phyloP scores from a whole-genome alignment of 2,113 vertebrate species.

The pig (Sus scrofa) region T2T-Sscrofa CM000824.6:213628501-213629000 shows the following conservation, averaged over 20 bases:
- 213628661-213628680: slow-evolving; percentile 49
- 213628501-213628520: slow-evolving; percentile 63
- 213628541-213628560: slow-evolving; percentile 59
- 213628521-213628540: slow-evolving; percentile 65
- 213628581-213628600: slow-evolving; percentile 12
- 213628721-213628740: slow-evolving; percentile 12
- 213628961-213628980: neutral
- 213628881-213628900: neutral
- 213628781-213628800: neutral
- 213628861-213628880: neutral
- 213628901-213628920: slow-evolving; percentile 41
- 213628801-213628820: neutral
- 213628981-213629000: neutral
- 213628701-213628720: slow-evolving; percentile 39
- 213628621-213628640: slow-evolving; percentile 3
- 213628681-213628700: neutral
- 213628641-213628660: slow-evolving; percentile 46
- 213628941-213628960: neutral
- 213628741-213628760: neutral
- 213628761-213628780: neutral
- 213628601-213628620: slow-evolving; percentile 26
- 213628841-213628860: neutral
- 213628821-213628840: neutral
- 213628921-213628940: neutral
- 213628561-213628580: slow-evolving; percentile 36